phyloP scores from a whole-genome alignment of 2,113 vertebrate genomes.

The Protomyctophum bolini region DNA sequence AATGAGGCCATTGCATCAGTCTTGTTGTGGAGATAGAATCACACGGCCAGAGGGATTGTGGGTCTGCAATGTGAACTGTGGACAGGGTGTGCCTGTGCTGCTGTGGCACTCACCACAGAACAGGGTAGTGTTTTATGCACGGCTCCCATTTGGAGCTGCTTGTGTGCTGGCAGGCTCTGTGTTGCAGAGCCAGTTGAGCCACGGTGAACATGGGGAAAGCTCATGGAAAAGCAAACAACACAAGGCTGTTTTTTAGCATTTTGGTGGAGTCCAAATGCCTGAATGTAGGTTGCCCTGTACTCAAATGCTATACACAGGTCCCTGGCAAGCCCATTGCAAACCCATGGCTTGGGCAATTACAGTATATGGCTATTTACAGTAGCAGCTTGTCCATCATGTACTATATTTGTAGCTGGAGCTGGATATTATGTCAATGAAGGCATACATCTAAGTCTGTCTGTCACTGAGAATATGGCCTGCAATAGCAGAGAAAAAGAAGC shows the following conservation, averaged over 20 bases:
- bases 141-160: conserved; percentile 56
- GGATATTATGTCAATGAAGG: conserved; percentile 20
- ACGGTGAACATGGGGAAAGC: conserved; percentile 54
- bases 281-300: conserved; percentile 24
- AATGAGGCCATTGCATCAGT: conserved; percentile 22
- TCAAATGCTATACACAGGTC: conserved; percentile 38
- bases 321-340: conserved; percentile 20
- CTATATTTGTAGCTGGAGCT: conserved; percentile 25
- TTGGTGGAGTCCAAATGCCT: conserved; percentile 54
- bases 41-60: conserved; percentile 27
- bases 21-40: conserved; percentile 13
- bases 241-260: conserved; percentile 39
- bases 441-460: not conserved
- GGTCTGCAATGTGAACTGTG: conserved; percentile 36
- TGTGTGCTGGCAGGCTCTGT: conserved; percentile 53
- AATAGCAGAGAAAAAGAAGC: not conserved
- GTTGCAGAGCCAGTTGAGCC: conserved; percentile 56
- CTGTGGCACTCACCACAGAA: conserved; percentile 60
- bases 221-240: conserved; percentile 68
- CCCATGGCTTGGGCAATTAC: conserved; percentile 27
- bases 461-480: not conserved
- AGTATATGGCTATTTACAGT: conserved; percentile 24
- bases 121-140: conserved; percentile 63
- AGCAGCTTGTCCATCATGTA: conserved; percentile 1
- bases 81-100: conserved; percentile 60